Base-by-base conservation (phyloP, 37 sponge, comb jelly and placozoan genomes). In the Spongia lamella region DNA sequence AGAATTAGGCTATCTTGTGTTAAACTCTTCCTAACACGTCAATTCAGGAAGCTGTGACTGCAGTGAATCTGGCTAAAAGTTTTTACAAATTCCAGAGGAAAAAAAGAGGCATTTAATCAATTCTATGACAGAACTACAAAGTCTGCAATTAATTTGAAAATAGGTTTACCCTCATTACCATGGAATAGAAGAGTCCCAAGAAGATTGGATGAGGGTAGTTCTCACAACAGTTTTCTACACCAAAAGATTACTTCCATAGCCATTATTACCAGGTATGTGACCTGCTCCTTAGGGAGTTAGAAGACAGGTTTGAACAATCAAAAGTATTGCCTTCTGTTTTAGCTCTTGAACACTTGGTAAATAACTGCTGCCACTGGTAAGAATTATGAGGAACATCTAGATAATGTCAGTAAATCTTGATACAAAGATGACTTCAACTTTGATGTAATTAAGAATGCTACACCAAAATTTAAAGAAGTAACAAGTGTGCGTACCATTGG, bases 351-450 rank as follows among this genome's bases (percentile, higher is more conserved):
- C 37, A 49, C 61, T 26, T 79, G 6, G 38, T 89, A 30, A 24
- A n/a, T 84, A 19, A 72, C 56, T 20, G 68, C 86, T 54, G 64
- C 79, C 15, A 84, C 84, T 72, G 72, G 73, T 25, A 35, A 70
- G 3, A 1, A 15, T 30, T 77, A 34, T 71, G 37, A 75, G 53
- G 40, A 68, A 30, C 20, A 77, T 20, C 7, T 84, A 9, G 32
- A 70, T 13, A 35, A 24, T 19, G 15, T 84, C 29, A 47, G 61
- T 49, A 70, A 30, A 31, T 82, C 88, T 20, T 65, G 67, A 37
- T 91, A 66, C 43, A 79, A 63, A 33, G 40, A 87, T 66, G 88
- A 91, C 24, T 27, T 91, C 27, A 31, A 77, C 26, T 75, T 77
- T 13, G 83, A 90, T 74, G 70, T 87, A 17, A 53, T 87, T 38